Evolutionary conservation across 2,888 invertebrate genomes (phyloP).

Genomic region (Melinaea menophilus): DNA sequence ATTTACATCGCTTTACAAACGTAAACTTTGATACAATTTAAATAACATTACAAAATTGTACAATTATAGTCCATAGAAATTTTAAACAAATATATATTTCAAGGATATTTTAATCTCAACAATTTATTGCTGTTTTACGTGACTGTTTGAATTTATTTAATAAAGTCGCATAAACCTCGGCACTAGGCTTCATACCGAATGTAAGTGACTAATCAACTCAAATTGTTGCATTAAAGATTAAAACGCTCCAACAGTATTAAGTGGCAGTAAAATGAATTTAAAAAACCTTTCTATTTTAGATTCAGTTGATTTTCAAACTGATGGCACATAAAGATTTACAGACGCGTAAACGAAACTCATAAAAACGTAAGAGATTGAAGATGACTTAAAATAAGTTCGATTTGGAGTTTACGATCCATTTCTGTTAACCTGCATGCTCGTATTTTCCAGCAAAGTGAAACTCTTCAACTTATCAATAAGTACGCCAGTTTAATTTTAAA

Average conservation of each 20-base stretch:
- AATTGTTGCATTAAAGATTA: slow-evolving; percentile 1
- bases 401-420: background rate
- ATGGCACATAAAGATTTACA: slow-evolving; percentile 8
- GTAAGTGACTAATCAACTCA: slow-evolving; percentile 5
- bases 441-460: too few species aligned
- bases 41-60: background rate
- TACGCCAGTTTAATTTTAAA: too few species aligned
- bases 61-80: background rate
- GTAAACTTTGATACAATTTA: background rate
- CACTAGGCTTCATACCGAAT: background rate
- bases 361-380: slow-evolving; percentile 19
- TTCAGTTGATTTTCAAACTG: background rate
- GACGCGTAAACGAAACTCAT: slow-evolving; percentile 11
- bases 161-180: background rate
- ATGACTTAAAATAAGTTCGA: slow-evolving; percentile 5
- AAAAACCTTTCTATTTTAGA: background rate
- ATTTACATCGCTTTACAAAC: too few species aligned
- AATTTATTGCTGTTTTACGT: background rate
- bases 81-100: too few species aligned
- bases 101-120: background rate
- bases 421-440: too few species aligned
- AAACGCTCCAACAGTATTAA: background rate
- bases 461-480: too few species aligned
- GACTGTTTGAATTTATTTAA: slow-evolving; percentile 1
- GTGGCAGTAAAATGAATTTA: background rate